These are phyloP conservation scores for Drosophila bocki DNA, from an alignment of 1,140 invertebrate genomes.

Conservation along the genomic window DNA sequence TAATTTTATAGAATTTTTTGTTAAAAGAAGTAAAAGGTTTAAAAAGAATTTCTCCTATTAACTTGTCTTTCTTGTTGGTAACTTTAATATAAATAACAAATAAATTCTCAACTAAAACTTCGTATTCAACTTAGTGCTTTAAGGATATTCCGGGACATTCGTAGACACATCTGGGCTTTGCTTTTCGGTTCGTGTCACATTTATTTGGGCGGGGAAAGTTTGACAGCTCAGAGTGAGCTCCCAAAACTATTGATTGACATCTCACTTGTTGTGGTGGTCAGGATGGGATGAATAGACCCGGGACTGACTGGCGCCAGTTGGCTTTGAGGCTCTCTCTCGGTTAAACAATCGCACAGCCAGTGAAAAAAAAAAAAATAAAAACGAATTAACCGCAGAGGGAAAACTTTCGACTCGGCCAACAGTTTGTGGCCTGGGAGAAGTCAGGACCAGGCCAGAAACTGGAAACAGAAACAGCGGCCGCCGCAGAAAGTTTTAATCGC, in stretches of 20 bases:
- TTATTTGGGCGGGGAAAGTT: constrained; percentile 7
- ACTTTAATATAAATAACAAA: background rate
- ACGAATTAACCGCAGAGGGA: constrained; percentile 44
- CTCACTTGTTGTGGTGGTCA: constrained; percentile 37
- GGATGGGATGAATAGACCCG: background rate
- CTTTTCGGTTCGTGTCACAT: constrained; percentile 6
- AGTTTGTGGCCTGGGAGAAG: constrained; percentile 19
- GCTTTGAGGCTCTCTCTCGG: constrained; percentile 28
- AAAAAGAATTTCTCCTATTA: background rate
- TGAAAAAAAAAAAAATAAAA: constrained; percentile 35
- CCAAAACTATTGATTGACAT: constrained; percentile 43
- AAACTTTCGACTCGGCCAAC: constrained; percentile 42
- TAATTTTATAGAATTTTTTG: background rate
- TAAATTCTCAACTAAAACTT: background rate
- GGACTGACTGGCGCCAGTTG: constrained; percentile 36
- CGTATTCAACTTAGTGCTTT: background rate
- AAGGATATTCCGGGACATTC: constrained; percentile 3
- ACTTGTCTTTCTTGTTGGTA: background rate
- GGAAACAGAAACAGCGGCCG: constrained; percentile 13
- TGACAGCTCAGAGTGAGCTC: background rate
- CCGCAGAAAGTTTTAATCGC: constrained; percentile 51
- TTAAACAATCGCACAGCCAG: constrained; percentile 37
- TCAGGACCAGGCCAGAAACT: constrained; percentile 21
- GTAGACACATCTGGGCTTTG: constrained; percentile 10
- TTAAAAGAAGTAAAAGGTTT: too few relatives aligned